Evolutionary conservation across 1,140 invertebrate species (phyloP), one percentile per base, ranked within the genome.

Genomic region (Caenorhabditis tropicalis): DNA sequence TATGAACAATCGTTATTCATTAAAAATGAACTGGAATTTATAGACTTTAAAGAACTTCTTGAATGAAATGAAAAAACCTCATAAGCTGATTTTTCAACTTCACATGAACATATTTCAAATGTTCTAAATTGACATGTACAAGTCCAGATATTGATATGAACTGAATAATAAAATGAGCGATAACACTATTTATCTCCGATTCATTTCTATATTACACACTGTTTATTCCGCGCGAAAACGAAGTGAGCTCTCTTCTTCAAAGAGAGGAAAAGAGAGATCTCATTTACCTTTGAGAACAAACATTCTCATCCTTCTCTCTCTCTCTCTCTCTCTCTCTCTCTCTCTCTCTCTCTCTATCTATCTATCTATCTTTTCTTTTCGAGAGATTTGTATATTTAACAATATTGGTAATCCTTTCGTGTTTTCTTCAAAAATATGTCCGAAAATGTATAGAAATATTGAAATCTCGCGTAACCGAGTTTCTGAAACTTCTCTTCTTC

Each of bases 221-320:
- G n/a, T 46, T n/a, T 51, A 12, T 65, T n/a, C 19, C 10, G 36
- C 33, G 65, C 36, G 65, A 39, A 36, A 43, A n/a, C n/a, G n/a
- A n/a, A n/a, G n/a, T n/a, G n/a, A n/a, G n/a, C n/a, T n/a, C n/a
- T n/a, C n/a, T n/a, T 43, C 65, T n/a, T 65, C 24, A 3, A 43
- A 43, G 39, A 12, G 39, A 43, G 5, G 12, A 12, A 12, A 43
- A 43, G 39, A 43, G 12, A 7, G 19, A 74, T 12, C 65, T 74
- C 65, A 74, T 74, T 74, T 74, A 43, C 65, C 65, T 39, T 43
- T 43, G 65, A 74, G 36, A 74, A 74, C 65, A 74, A 74, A 74
- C 65, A 74, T 43, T 74, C 65, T 36, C n/a, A 29, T 65, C 10
- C n/a, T 36, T 43, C 36, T 39, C n/a, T 74, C n/a, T n/a, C n/a